Conservation (phyloP, 1,140 invertebrate genomes). For the Odontomachus brunneus region DNA sequence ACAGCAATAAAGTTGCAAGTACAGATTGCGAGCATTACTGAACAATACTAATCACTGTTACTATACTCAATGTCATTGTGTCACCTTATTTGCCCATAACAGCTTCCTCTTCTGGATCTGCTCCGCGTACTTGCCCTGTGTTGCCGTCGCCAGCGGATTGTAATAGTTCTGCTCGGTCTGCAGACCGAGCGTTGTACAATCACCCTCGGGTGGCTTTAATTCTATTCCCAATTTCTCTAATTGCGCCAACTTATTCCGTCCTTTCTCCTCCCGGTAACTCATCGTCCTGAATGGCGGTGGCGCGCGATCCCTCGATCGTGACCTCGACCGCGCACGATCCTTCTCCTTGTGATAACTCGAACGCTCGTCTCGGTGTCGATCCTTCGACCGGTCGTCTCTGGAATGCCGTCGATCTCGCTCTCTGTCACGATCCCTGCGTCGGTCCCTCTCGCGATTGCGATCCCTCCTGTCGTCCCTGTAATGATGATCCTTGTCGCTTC, state of each 20-base stretch:
- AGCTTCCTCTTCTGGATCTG: conserved; percentile 96
- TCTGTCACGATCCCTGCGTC: conserved; percentile 72
- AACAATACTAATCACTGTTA: not conserved
- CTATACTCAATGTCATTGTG: not conserved
- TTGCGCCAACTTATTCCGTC: conserved; percentile 84
- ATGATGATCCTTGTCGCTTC: conserved; percentile 78
- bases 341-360: conserved; percentile 76
- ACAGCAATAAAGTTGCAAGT: not conserved
- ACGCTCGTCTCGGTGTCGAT: conserved; percentile 76
- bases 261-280: conserved; percentile 83
- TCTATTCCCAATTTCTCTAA: conserved; percentile 85
- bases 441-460: conserved; percentile 77
- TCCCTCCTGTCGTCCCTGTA: conserved; percentile 75
- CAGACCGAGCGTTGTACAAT: conserved; percentile 58
- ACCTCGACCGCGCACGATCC: conserved; percentile 74
- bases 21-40: not conserved
- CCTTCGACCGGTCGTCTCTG: conserved; percentile 75
- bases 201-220: conserved; percentile 79
- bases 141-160: conserved; percentile 92
- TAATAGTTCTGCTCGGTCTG: conserved; percentile 90
- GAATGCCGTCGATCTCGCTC: conserved; percentile 73
- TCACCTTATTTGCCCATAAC: conserved; percentile 92
- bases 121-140: conserved; percentile 94
- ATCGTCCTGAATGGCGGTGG: conserved; percentile 74
- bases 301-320: conserved; percentile 79